These are phyloP conservation scores for Subanguina moxae DNA, from an alignment of 1,140 invertebrate genomes.

Conservation along the genomic window DNA sequence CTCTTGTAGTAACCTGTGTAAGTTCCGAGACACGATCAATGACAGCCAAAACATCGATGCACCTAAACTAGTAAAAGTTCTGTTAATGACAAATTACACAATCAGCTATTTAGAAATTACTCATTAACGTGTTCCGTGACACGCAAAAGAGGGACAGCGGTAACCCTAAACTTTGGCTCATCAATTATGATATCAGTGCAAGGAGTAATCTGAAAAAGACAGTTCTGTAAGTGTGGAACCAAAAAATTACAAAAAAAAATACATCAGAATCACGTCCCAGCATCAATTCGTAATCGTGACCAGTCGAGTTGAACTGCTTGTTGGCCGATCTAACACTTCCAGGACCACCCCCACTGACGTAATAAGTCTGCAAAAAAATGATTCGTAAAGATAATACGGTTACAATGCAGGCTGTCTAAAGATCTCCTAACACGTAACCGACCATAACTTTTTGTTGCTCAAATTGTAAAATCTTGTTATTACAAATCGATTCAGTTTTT, in stretches of 20 bases:
- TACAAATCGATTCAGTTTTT: no score
- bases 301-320: constrained; percentile 76
- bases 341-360: constrained; percentile 68
- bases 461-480: no score
- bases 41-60: constrained; percentile 79
- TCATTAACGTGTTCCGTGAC: neutral
- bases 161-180: constrained; percentile 32
- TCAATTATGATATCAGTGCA: constrained; percentile 35
- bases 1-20: constrained; percentile 68
- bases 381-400: constrained; percentile 60
- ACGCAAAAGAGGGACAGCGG: constrained; percentile 23
- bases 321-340: constrained; percentile 78
- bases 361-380: constrained; percentile 72
- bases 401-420: constrained; percentile 7
- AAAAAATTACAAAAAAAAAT: constrained; percentile 11
- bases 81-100: neutral
- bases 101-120: neutral
- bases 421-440: no score
- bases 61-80: constrained; percentile 25
- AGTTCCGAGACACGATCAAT: constrained; percentile 74
- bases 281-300: constrained; percentile 93
- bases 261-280: constrained; percentile 70
- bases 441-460: no score
- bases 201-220: constrained; percentile 22
- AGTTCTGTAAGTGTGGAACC: no score